Evolutionary conservation across 2,888 invertebrate genomes (phyloP).

Genomic region (Drosophila hawaiiensis): DNA sequence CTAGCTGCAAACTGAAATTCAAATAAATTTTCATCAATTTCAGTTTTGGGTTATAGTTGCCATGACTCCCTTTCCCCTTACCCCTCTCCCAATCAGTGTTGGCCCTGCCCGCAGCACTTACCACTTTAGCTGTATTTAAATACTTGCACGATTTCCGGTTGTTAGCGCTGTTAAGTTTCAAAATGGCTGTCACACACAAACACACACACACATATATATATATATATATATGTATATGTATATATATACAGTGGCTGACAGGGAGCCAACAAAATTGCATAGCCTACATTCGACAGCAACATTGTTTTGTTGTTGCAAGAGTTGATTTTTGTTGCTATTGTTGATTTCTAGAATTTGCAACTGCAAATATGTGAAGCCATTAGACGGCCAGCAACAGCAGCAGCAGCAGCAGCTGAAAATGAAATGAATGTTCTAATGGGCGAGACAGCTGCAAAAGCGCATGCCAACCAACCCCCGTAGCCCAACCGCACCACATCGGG

Average conservation of each 20-base stretch:
- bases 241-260: neutral
- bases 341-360: constrained; percentile 25
- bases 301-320: constrained; percentile 13
- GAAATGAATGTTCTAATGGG: constrained; percentile 34
- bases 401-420: constrained; percentile 20
- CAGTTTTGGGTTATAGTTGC: constrained; percentile 63
- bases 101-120: constrained; percentile 52
- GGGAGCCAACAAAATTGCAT: constrained; percentile 41
- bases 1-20: constrained; percentile 50
- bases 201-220: constrained; percentile 24
- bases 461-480: neutral
- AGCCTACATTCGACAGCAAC: constrained; percentile 56
- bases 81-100: neutral
- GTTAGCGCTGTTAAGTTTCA: constrained; percentile 71
- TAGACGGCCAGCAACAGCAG: constrained; percentile 6
- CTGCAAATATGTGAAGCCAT: constrained; percentile 30
- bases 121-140: constrained; percentile 74
- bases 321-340: constrained; percentile 17
- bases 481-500: constrained; percentile 5
- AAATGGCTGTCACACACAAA: constrained; percentile 68
- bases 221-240: neutral
- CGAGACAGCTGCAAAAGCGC: neutral
- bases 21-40: constrained; percentile 76
- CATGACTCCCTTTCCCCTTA: neutral
- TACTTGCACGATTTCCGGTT: constrained; percentile 81